Base-by-base conservation (phyloP, 2,797 vertebrate genomes). In the Anguilla obscura region DNA sequence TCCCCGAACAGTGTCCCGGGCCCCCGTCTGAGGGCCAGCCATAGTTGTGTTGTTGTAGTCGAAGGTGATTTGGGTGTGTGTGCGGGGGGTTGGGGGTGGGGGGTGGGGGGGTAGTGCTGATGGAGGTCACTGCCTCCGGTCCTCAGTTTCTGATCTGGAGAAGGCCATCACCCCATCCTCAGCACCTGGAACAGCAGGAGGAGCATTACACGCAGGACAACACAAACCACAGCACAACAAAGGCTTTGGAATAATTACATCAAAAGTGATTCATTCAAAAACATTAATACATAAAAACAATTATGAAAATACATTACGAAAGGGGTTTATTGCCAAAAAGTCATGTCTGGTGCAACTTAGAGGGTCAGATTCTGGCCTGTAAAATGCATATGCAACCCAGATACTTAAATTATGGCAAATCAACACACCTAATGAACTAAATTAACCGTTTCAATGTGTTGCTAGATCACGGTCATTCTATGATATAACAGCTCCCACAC, bases 101-200 rank as follows among this genome's bases (percentile, higher is more conserved):
- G 16, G 56, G 10, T 0, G 6, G 58, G 16, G 80, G 58, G 63
- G 58, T 33, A 52, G 79, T 85, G 18, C 40, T 33, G 45, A 48
- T 24, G 76, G 76, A 88, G 87, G 96, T 97, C 98, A 99, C 96
- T 99, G 98, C 89, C 98, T 96, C 93, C 98, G 96, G 91, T 99
- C 98, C 93, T 99, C 98, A 0, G 98, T 96, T 94, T 99, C 98
- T 94, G 98, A 98, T 93, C 98, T 97, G 90, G 98, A 99, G 96
- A 99, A 99, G 0, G 98, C 98, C 98, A 99, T 99, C 93, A 99
- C 98, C 91, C 99, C 98, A 0, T 99, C 98, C 94, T 99, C 98
- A 33, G 98, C 98, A 95, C 98, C 98, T 99, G 94, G 92, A 89
- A 74, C 10, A 50, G n/a, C 50, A 80, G 5, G 66, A 71, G 7